A percentile compares a stretch with the other conserved stretches of the same genome.
These are phyloP conservation scores for Podarcis cretensis DNA, from an alignment of 2,113 vertebrate genomes.

Conservation along the genomic window DNA sequence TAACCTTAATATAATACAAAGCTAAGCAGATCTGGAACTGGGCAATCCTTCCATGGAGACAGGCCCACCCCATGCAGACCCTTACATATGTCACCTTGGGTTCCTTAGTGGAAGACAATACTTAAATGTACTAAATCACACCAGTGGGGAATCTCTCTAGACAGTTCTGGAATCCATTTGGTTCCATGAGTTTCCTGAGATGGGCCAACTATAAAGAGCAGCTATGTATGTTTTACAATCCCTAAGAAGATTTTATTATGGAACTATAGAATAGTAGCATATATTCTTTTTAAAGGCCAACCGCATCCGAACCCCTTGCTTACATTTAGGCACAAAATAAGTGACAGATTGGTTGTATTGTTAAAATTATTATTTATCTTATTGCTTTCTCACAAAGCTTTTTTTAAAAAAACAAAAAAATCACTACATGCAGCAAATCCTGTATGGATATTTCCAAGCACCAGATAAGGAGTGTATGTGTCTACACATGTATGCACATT, in stretches of 20 bases:
- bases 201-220: neutral
- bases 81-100: neutral
- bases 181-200: neutral
- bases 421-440: neutral
- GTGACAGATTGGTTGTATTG: conserved; percentile 24
- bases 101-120: neutral
- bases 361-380: conserved; percentile 28
- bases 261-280: neutral
- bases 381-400: conserved; percentile 26
- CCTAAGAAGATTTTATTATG: neutral
- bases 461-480: neutral
- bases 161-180: neutral
- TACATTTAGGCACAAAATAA: neutral
- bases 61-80: too few relatives aligned
- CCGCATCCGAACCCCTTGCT: neutral
- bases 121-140: neutral
- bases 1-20: too few relatives aligned
- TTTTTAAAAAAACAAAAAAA: neutral
- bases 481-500: conserved; percentile 4
- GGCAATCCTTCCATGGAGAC: neutral
- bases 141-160: neutral
- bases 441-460: neutral
- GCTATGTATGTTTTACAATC: neutral
- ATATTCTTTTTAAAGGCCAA: neutral
- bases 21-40: neutral